A percentile compares a stretch with the other conserved stretches of the same genome.
phyloP scores from a whole-genome alignment of 2,888 invertebrate species.

The Melanostoma scalare region DNA sequence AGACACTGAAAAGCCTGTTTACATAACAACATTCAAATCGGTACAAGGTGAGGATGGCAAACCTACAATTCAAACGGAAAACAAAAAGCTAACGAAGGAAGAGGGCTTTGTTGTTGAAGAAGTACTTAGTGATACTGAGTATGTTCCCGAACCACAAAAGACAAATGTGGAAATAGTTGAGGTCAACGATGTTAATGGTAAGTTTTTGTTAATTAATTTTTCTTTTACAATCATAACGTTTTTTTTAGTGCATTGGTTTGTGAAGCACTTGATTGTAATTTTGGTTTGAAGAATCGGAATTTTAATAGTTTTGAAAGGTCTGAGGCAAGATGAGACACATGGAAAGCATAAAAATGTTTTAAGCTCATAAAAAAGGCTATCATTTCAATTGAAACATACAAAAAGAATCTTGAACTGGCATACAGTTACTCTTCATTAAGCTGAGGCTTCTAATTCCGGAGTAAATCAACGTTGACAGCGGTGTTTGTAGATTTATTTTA shows the following conservation, averaged over 20 bases:
- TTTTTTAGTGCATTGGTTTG: conserved; percentile 55
- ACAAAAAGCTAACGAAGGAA: conserved; percentile 79
- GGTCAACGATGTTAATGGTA: conserved; percentile 80
- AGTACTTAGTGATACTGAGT: conserved; percentile 80
- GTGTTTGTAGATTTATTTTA: no score
- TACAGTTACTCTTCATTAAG: no score
- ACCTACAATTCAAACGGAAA: conserved; percentile 80
- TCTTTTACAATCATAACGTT: neutral
- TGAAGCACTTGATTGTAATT: conserved; percentile 48
- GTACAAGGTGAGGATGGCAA: conserved; percentile 80
- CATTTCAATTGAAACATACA: no score
- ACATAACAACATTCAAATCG: conserved; percentile 82
- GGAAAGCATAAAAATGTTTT: no score
- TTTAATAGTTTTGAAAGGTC: conserved; percentile 1
- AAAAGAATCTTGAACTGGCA: no score
- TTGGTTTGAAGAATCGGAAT: conserved; percentile 7
- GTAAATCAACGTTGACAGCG: no score
- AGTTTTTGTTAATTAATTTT: conserved; percentile 67
- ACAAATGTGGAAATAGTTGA: conserved; percentile 80
- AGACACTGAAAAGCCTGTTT: conserved; percentile 80
- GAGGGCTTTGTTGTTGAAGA: conserved; percentile 81
- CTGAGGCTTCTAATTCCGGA: no score
- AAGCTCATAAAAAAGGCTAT: no score
- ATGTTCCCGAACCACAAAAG: conserved; percentile 75
- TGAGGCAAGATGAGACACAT: no score